Conservation (phyloP, 2,888 invertebrate genomes). For the Stenurella melanura region DNA sequence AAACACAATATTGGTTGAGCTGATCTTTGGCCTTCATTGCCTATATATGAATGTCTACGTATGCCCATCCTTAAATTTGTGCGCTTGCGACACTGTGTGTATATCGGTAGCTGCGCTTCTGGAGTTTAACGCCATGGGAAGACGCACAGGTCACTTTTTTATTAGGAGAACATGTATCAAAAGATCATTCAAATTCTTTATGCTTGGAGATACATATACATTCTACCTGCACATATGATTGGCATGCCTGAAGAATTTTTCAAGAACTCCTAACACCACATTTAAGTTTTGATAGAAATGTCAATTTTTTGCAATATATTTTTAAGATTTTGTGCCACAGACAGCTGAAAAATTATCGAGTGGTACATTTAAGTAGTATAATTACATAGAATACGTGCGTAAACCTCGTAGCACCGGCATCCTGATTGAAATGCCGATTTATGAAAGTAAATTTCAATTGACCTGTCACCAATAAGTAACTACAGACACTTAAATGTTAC, state of each 20-base stretch:
- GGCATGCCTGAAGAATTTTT: not conserved
- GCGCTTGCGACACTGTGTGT: slow-evolving; percentile 37
- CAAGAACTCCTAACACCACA: not conserved
- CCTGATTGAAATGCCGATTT: no score
- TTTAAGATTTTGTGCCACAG: not conserved
- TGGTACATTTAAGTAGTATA: no score
- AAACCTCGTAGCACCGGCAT: no score
- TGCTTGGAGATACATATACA: not conserved
- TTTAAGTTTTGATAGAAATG: not conserved
- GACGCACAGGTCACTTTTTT: slow-evolving; percentile 20
- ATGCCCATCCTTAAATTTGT: slow-evolving; percentile 23
- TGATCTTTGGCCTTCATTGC: not conserved
- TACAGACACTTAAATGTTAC: no score
- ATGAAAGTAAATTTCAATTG: no score
- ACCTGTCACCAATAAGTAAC: no score
- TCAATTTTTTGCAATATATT: not conserved
- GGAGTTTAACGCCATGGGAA: slow-evolving; percentile 18
- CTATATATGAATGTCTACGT: not conserved
- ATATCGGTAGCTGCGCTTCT: slow-evolving; percentile 29
- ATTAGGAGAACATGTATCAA: not conserved
- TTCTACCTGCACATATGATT: no score
- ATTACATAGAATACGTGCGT: no score
- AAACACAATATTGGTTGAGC: not conserved
- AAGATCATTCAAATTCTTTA: not conserved
- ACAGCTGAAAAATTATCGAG: no score